Percentiles rank a stretch among this genome's conserved stretches.
phyloP scores from a whole-genome alignment of 2,797 vertebrate species.

The Spheniscus humboldti region DNA sequence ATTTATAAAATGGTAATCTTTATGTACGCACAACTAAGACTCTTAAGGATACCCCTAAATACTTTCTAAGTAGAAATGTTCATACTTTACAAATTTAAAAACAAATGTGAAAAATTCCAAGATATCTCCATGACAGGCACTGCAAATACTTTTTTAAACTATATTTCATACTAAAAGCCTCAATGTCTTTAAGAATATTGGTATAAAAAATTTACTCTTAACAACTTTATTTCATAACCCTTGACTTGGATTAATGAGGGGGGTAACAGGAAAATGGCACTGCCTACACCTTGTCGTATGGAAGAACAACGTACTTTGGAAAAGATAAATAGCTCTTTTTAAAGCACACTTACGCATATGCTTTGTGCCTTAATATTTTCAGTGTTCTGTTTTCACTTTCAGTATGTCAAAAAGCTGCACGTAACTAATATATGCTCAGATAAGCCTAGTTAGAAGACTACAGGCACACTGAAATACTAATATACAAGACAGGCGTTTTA shows the following conservation, averaged over 20 bases:
- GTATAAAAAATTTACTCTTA: background rate
- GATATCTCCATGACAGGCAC: fast-evolving
- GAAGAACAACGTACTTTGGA: background rate
- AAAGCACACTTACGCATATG: background rate
- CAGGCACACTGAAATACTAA: background rate
- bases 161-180: background rate
- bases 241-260: background rate
- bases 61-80: background rate
- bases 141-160: background rate
- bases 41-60: background rate
- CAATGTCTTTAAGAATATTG: background rate
- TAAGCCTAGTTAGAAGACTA: background rate
- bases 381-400: background rate
- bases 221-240: background rate
- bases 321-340: background rate
- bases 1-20: background rate
- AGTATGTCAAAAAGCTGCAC: background rate
- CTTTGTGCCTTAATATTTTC: background rate
- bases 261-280: background rate
- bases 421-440: background rate
- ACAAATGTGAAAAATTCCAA: background rate
- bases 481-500: background rate
- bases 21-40: background rate
- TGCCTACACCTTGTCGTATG: background rate
- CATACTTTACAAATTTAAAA: background rate